Evolutionary conservation across 2,888 invertebrate genomes (phyloP), one percentile per base, ranked within the genome.

Genomic region (Pyrrhia umbra): DNA sequence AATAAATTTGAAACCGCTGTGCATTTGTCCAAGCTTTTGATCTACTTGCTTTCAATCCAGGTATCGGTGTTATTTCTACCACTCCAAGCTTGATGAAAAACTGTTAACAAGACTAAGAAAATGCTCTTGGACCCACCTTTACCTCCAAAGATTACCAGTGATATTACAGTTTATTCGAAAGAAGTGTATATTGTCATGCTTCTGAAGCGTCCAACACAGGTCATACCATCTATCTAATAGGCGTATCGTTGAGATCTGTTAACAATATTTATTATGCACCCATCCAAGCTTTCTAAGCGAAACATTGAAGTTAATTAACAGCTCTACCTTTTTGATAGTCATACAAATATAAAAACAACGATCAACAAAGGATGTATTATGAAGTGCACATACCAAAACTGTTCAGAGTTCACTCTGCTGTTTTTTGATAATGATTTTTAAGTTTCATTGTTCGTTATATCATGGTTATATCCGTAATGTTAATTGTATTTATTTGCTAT

Each of bases 31-130:
- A 52, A 66, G 50, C 39, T 50, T 45, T 15, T 59, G 8, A 20
- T 60, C 65, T 61, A 70, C 21, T 65, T 27, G 2, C n/a, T n/a
- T 30, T 30, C 20, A 51, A 45, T 63, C 20, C 37, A 25, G n/a
- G 10, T 25, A 18, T 47, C 25, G 25, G 40, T 20, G 39, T 63
- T 51, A 66, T 67, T 34, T 63, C 50, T 71, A 67, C 39, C 30
- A 51, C 39, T n/a, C 20, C 39, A 51, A 46, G 45, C 39, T 46
- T 37, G 8, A 25, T 64, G 45, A 40, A 51, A 46, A 71, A 40
- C 72, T 64, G 65, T 64, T 72, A 72, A 63, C 9, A 62, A 70
- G 30, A 45, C 45, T 16, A 39, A 42, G 18, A 45, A 40, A 63
- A 64, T 25, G 50, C 45, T 16, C 25, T 45, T 21, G n/a, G n/a